Evolutionary conservation across 2,888 invertebrate genomes (phyloP).

Genomic region (Prosopocoilus inquinatus): DNA sequence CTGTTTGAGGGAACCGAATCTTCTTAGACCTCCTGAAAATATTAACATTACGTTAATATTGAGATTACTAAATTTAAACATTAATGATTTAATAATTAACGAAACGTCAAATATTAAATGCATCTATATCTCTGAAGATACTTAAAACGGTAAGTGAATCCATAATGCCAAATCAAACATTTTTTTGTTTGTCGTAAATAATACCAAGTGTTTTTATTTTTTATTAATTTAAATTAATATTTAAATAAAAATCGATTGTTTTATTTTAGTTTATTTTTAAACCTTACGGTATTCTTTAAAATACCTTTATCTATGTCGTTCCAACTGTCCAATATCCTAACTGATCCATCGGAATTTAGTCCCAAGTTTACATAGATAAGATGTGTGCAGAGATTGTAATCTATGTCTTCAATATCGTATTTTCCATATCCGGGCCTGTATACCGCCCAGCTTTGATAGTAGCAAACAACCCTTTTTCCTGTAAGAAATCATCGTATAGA

Average conservation of each 20-base stretch:
- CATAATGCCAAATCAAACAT: too few relatives aligned
- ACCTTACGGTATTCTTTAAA: constrained; percentile 12
- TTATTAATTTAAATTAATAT: too few relatives aligned
- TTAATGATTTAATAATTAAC: background rate
- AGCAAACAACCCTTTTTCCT: constrained; percentile 67
- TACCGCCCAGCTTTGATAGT: constrained; percentile 74
- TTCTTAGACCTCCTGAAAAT: background rate
- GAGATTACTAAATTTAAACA: too few relatives aligned
- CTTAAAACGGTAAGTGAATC: too few relatives aligned
- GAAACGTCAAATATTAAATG: too few relatives aligned
- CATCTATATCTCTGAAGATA: too few relatives aligned
- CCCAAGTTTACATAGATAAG: constrained; percentile 73
- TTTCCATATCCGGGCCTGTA: constrained; percentile 65
- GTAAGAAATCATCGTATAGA: background rate
- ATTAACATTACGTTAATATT: too few relatives aligned
- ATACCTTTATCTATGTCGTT: constrained; percentile 58
- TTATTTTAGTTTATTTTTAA: too few relatives aligned
- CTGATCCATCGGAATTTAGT: constrained; percentile 53
- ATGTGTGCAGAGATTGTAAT: constrained; percentile 71
- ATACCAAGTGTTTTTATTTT: too few relatives aligned
- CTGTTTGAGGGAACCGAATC: constrained; percentile 20
- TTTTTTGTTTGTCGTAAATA: too few relatives aligned
- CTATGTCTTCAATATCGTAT: constrained; percentile 64
- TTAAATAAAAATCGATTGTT: too few relatives aligned
- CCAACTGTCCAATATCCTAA: constrained; percentile 59